A percentile compares a stretch with the other conserved stretches of the same genome.
phyloP scores from a whole-genome alignment of 2,113 vertebrate genomes.

The Shinisaurus crocodilurus region DNA sequence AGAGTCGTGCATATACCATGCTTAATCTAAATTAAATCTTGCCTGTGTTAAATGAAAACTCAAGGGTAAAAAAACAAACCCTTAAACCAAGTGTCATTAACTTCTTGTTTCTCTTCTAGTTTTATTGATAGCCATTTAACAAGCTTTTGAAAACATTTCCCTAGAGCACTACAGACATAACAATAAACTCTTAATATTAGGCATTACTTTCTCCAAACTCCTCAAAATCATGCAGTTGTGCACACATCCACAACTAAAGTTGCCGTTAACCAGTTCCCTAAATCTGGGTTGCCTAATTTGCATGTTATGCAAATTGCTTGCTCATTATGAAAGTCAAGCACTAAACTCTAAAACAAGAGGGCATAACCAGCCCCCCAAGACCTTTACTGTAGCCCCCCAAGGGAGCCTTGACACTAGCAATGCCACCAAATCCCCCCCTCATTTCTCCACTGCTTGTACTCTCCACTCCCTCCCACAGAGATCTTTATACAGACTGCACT shows the following conservation, averaged over 20 bases:
- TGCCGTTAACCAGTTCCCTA: not conserved
- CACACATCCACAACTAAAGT: not conserved
- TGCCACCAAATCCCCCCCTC: too few species aligned
- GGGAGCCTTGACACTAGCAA: too few species aligned
- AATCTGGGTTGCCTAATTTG: not conserved
- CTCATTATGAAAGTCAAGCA: not conserved
- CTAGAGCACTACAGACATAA: not conserved
- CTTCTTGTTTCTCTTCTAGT: not conserved
- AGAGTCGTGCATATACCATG: not conserved
- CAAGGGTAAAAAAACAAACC: not conserved
- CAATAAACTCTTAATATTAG: not conserved
- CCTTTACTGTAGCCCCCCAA: too few species aligned
- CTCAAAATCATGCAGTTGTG: not conserved
- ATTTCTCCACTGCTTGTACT: too few species aligned
- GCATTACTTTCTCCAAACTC: not conserved
- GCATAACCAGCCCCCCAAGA: too few species aligned
- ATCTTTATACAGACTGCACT: too few species aligned
- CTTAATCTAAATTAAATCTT: constrained; percentile 14
- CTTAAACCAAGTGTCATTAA: not conserved
- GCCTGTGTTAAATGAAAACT: not conserved
- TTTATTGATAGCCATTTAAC: not conserved
- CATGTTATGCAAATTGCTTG: not conserved
- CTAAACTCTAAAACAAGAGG: not conserved
- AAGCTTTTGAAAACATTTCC: not conserved
- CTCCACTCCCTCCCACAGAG: too few species aligned